These are phyloP conservation scores for Microctonus brassicae DNA, from an alignment of 2,888 invertebrate species.

Conservation along the genomic window DNA sequence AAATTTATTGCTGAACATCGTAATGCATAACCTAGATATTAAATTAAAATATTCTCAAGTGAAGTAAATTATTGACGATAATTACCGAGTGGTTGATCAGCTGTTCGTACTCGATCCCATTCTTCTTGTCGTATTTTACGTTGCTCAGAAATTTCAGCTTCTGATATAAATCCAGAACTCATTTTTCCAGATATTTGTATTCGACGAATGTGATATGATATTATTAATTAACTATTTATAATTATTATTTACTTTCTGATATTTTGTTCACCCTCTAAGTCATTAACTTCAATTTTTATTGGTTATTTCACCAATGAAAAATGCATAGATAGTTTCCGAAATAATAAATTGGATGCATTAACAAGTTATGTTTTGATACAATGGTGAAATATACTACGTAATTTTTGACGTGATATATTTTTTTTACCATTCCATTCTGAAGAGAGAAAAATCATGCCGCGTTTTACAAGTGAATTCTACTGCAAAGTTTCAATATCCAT, in stretches of 20 bases:
- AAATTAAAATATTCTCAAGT: constrained; percentile 16
- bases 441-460: not conserved
- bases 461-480: too few species aligned
- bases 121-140: constrained; percentile 89
- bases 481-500: too few species aligned
- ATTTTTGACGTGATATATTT: not conserved
- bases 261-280: too few species aligned
- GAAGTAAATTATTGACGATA: constrained; percentile 27
- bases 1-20: constrained; percentile 47
- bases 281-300: too few species aligned
- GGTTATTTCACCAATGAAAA: too few species aligned
- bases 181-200: constrained; percentile 69
- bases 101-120: constrained; percentile 95
- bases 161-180: constrained; percentile 94
- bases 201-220: not conserved
- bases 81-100: constrained; percentile 90
- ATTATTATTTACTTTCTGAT: too few species aligned
- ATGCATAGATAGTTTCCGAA: too few species aligned
- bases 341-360: too few species aligned
- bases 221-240: too few species aligned
- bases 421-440: not conserved
- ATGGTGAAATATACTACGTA: too few species aligned
- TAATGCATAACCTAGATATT: constrained; percentile 31
- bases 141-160: constrained; percentile 86
- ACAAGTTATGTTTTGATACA: too few species aligned